Evolutionary conservation across 2,113 vertebrate species (phyloP).

Genomic region (Myrmophylax atrothorax): DNA sequence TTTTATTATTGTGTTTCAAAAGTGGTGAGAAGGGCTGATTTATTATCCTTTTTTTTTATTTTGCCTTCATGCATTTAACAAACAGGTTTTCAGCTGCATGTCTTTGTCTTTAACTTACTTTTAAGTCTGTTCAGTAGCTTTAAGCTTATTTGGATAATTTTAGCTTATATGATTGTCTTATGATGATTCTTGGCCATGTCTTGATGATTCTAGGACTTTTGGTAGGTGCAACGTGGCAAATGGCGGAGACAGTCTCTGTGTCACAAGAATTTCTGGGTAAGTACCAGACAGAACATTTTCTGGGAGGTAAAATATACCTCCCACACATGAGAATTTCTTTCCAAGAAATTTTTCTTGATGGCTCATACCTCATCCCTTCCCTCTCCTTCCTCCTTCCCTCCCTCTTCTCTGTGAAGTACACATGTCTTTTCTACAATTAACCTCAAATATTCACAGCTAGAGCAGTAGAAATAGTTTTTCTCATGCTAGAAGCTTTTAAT

Average conservation of each 20-base stretch:
- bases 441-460: not conserved
- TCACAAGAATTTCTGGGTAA: not conserved
- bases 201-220: not conserved
- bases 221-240: not conserved
- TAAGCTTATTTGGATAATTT: not conserved
- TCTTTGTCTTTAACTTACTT: not conserved
- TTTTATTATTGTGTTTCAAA: not conserved
- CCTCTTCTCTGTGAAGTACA: not conserved
- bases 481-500: not conserved
- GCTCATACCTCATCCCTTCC: not conserved
- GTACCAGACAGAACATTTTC: not conserved
- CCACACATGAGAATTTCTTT: slow-evolving; percentile 1
- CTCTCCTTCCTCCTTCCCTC: not conserved
- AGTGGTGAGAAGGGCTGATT: not conserved
- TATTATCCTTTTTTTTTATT: not conserved
- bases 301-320: not conserved
- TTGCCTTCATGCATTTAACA: not conserved
- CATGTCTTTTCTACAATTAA: not conserved
- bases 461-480: not conserved
- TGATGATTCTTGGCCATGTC: not conserved
- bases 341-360: not conserved
- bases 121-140: not conserved
- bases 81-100: not conserved
- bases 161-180: not conserved
- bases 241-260: not conserved